These are phyloP conservation scores for Dufourea novaeangliae DNA, from an alignment of 1,140 invertebrate genomes.

Conservation along the genomic window DNA sequence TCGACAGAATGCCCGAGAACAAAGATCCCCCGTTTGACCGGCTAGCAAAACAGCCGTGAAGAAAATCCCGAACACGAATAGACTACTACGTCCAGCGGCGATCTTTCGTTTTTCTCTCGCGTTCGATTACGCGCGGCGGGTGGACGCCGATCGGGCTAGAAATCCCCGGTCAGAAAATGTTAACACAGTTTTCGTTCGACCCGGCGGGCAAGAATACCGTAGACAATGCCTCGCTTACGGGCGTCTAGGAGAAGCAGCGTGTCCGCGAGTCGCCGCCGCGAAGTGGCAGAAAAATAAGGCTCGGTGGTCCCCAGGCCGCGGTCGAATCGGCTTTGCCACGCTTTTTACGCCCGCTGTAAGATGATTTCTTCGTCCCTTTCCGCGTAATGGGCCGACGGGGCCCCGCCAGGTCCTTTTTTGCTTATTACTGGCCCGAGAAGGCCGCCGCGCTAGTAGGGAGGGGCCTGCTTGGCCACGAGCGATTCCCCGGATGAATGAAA, in stretches of 20 bases:
- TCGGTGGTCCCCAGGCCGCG: slow-evolving; percentile 67
- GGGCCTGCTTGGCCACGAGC: slow-evolving; percentile 26
- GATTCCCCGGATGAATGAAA: slow-evolving; percentile 75
- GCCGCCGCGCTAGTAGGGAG: slow-evolving; percentile 43
- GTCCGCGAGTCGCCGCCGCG: slow-evolving; percentile 29
- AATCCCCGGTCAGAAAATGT: neutral
- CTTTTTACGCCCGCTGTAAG: slow-evolving; percentile 75
- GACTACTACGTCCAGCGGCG: too few relatives aligned
- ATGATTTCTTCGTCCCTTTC: slow-evolving; percentile 74
- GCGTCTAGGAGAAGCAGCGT: slow-evolving; percentile 27
- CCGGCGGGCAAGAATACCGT: slow-evolving; percentile 54
- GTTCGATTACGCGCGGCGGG: neutral
- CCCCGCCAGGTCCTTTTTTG: slow-evolving; percentile 75
- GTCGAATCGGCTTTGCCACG: slow-evolving; percentile 74
- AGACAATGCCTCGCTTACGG: slow-evolving; percentile 53
- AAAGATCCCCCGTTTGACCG: neutral
- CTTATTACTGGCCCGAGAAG: slow-evolving; percentile 69
- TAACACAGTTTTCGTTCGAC: slow-evolving; percentile 44
- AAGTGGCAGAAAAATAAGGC: slow-evolving; percentile 65
- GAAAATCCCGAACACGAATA: neutral
- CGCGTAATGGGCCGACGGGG: slow-evolving; percentile 73
- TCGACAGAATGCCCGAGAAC: neutral
- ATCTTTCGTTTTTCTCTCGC: neutral
- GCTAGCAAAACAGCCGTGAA: neutral
- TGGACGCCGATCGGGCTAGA: neutral